A percentile compares a stretch with the other conserved stretches of the same genome.
phyloP scores from a whole-genome alignment of 2,113 vertebrate genomes.

The Pteronura brasiliensis region DNA sequence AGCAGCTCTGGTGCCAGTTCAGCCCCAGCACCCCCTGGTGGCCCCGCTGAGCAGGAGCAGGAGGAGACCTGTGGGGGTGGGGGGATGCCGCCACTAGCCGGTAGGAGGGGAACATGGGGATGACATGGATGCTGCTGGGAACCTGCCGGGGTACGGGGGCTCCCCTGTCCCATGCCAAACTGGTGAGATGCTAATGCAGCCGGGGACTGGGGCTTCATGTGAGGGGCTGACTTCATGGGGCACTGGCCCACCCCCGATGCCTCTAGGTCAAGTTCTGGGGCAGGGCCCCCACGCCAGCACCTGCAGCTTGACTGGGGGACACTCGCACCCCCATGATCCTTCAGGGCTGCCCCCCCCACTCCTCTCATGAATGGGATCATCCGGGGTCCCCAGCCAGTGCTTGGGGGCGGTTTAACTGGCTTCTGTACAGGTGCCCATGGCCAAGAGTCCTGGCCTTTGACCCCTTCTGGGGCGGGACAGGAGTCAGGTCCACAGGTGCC shows the following conservation, averaged over 20 bases:
- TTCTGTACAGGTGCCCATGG: rapidly evolving
- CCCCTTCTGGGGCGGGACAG: rapidly evolving
- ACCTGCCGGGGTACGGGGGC: rapidly evolving
- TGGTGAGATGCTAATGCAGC: neutral
- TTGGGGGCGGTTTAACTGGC: rapidly evolving
- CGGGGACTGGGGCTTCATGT: neutral
- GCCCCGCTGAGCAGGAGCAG: neutral
- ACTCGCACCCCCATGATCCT: neutral
- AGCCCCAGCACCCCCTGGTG: neutral
- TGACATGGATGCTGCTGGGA: neutral
- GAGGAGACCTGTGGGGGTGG: neutral
- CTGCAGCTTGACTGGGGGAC: neutral
- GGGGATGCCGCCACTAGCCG: neutral
- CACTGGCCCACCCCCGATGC: rapidly evolving
- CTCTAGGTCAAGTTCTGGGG: neutral
- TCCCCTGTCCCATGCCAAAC: neutral
- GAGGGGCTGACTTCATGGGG: neutral
- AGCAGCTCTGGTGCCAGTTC: neutral
- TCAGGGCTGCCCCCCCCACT: neutral
- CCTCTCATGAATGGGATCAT: neutral
- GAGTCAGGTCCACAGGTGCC: too few relatives aligned
- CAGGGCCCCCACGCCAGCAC: neutral
- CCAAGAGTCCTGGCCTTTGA: neutral
- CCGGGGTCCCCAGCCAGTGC: too few relatives aligned
- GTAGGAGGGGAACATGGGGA: rapidly evolving